Evolutionary conservation across 1,140 invertebrate species (phyloP).

Genomic region (Cardiocondyla obscurior): DNA sequence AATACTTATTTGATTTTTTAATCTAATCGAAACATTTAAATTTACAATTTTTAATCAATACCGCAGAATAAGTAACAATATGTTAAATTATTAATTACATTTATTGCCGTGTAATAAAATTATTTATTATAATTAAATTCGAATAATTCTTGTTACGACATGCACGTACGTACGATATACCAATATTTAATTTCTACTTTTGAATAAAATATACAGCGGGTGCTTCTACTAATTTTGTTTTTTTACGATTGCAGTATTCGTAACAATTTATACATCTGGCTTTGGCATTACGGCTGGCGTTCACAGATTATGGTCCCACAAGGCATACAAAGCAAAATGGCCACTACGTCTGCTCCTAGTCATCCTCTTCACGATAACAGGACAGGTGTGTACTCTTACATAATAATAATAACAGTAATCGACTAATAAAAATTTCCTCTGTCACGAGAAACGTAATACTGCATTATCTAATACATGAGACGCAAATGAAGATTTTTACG

Average conservation of each 20-base stretch:
- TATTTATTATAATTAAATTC: too few relatives aligned
- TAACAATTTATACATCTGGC: constrained; percentile 87
- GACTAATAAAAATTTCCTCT: too few relatives aligned
- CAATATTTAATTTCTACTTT: too few relatives aligned
- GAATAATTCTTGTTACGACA: too few relatives aligned
- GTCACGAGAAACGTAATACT: not conserved
- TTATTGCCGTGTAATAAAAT: not conserved
- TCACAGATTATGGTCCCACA: constrained; percentile 95
- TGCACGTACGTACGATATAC: too few relatives aligned
- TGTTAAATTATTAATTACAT: not conserved
- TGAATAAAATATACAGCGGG: too few relatives aligned
- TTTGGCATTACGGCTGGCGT: constrained; percentile 95
- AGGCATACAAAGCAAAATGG: constrained; percentile 93
- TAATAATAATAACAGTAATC: not conserved
- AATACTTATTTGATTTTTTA: not conserved
- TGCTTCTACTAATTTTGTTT: too few relatives aligned
- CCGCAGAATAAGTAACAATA: not conserved
- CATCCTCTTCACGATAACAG: constrained; percentile 91
- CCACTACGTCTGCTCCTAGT: constrained; percentile 91
- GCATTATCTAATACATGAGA: not conserved
- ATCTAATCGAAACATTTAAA: not conserved
- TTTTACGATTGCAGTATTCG: constrained; percentile 84
- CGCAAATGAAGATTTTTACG: not conserved
- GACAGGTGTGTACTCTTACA: constrained; percentile 87
- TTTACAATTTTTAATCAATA: not conserved